Evolutionary conservation across 2,888 invertebrate species (phyloP).

Genomic region (Ganaspis brasiliensis): DNA sequence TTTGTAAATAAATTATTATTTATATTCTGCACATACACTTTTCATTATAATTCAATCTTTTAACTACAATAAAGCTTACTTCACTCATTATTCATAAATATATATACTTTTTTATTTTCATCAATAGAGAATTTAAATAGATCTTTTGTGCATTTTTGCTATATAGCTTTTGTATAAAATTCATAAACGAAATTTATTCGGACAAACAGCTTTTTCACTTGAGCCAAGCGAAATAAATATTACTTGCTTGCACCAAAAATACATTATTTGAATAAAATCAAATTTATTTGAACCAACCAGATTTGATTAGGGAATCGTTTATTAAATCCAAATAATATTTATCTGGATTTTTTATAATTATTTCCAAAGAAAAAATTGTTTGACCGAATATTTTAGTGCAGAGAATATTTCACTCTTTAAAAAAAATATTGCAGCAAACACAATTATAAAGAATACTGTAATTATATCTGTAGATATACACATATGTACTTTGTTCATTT

Average conservation of each 20-base stretch:
- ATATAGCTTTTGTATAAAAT: background rate
- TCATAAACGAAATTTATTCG: constrained; percentile 22
- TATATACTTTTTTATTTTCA: constrained; percentile 17
- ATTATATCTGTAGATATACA: background rate
- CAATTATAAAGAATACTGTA: background rate
- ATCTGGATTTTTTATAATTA: background rate
- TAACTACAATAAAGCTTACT: constrained; percentile 4
- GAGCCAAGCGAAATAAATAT: too few species aligned
- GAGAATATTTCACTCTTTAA: background rate
- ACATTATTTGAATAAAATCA: too few species aligned
- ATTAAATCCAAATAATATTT: too few species aligned
- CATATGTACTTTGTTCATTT: background rate
- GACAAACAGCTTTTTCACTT: constrained; percentile 12
- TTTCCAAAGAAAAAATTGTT: background rate
- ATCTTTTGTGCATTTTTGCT: constrained; percentile 6
- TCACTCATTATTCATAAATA: constrained; percentile 27
- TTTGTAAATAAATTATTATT: constrained; percentile 36
- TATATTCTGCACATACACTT: constrained; percentile 27
- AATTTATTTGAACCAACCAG: too few species aligned
- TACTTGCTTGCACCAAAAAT: too few species aligned
- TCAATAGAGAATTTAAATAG: constrained; percentile 9
- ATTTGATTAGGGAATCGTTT: too few species aligned
- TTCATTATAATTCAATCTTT: background rate
- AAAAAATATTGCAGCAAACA: background rate
- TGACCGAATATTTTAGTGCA: constrained; percentile 7